A percentile compares a stretch with the other conserved stretches of the same genome.
These are phyloP conservation scores for Lethrus apterus DNA, from an alignment of 1,140 invertebrate species.

Conservation along the genomic window DNA sequence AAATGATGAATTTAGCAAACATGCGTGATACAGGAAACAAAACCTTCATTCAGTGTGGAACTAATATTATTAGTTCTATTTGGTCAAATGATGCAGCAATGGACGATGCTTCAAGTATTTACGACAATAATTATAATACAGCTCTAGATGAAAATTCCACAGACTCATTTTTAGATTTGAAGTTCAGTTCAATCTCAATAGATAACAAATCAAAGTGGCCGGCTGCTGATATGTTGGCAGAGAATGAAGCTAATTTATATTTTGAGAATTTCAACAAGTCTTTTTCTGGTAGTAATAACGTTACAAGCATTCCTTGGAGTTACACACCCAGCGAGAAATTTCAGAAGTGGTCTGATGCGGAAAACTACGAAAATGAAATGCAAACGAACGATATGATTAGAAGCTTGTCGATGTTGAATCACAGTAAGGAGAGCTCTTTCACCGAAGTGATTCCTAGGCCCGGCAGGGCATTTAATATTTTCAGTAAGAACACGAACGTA, in stretches of 20 bases:
- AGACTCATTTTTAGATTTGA: constrained; percentile 17
- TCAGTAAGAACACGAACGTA: constrained; percentile 15
- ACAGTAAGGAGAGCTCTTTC: constrained; percentile 52
- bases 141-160: constrained; percentile 8
- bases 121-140: constrained; percentile 22
- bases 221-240: constrained; percentile 8
- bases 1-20: constrained; percentile 31
- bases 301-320: not conserved
- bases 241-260: constrained; percentile 22
- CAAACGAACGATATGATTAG: constrained; percentile 17
- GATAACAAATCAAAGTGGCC: constrained; percentile 20
- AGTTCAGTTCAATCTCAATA: constrained; percentile 25
- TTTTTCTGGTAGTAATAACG: constrained; percentile 7
- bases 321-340: constrained; percentile 8
- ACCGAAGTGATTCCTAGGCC: constrained; percentile 47
- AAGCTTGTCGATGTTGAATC: constrained; percentile 44
- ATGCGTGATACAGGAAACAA: constrained; percentile 23
- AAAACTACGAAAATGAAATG: constrained; percentile 20
- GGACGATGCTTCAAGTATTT: constrained; percentile 18
- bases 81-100: constrained; percentile 36
- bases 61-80: constrained; percentile 43
- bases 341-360: constrained; percentile 26
- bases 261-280: constrained; percentile 16
- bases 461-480: constrained; percentile 22
- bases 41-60: constrained; percentile 39